phyloP scores from a whole-genome alignment of 53 echinoderm and acorn worm species.

The Antedon mediterranea region DNA sequence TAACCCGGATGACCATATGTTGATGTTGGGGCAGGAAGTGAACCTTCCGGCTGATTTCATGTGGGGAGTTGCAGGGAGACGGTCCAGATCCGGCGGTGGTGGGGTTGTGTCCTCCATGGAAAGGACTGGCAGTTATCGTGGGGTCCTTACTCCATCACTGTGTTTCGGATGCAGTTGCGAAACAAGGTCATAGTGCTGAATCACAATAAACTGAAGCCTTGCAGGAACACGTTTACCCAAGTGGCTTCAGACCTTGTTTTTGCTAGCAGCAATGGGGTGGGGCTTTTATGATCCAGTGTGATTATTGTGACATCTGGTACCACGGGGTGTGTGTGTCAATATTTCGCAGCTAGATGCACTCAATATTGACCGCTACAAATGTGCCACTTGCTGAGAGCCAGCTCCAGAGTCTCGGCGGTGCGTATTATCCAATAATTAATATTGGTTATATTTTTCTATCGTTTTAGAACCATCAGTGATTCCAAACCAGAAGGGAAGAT shows the following conservation, averaged over 20 bases:
- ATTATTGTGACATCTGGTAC: background rate
- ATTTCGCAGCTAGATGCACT: background rate
- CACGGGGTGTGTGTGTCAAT: background rate
- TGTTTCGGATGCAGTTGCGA: conserved; percentile 14
- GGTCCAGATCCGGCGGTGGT: too few species aligned
- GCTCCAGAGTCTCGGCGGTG: too few species aligned
- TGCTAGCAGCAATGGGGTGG: background rate
- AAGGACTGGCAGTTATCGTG: conserved; percentile 26
- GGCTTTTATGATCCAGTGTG: background rate
- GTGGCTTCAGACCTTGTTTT: background rate
- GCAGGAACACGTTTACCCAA: conserved; percentile 15
- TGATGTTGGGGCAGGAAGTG: too few species aligned
- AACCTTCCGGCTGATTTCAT: too few species aligned
- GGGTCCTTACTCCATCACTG: conserved; percentile 9
- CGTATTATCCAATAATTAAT: too few species aligned
- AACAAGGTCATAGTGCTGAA: conserved; percentile 20
- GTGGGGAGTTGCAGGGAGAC: too few species aligned
- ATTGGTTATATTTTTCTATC: too few species aligned
- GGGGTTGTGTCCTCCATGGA: conserved; percentile 28
- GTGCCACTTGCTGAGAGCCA: background rate
- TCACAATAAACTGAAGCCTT: conserved; percentile 28
- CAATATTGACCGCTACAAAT: background rate
- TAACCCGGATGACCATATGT: too few species aligned
- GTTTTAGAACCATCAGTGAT: too few species aligned
- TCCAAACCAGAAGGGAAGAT: too few species aligned